Base-by-base conservation (phyloP, 2,113 vertebrate species). In the Psittacula cyanocephala region DNA sequence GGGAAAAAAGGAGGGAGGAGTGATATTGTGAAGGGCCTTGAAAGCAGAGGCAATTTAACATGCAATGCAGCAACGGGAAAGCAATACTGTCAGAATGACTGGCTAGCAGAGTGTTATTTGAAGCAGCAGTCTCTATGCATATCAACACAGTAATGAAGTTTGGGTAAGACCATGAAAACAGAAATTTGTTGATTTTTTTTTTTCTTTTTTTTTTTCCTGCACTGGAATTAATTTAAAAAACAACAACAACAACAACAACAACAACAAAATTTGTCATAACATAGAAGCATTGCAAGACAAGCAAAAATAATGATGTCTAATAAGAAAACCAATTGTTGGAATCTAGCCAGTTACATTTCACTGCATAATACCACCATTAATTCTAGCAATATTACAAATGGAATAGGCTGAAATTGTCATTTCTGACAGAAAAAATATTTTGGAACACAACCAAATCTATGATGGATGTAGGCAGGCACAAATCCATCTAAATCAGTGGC, bases 391-490 rank as follows among this genome's bases (percentile, higher is more conserved):
- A 74, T 81, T 62, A 57, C 19, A 4, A 41, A 63, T 69, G 60
- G 52, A 90, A 81, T 22, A 68, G 72, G 70, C 55, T 89, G 52
- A 87, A 92, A 86, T 60, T 64, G 76, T 65, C 10, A 50, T 89
- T 96, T 91, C 18, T 10, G 17, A 78, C 7, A 93, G 39, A 89
- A 92, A 85, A 78, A 89, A 63, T 80, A 41, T 72, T 95, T 72
- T 94, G 91, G 86, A 94, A 93, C 78, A 81, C 63, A 89, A 78
- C 50, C 91, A 95, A 92, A 86, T 17, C 44, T 76, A 65, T 95
- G 92, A 96, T 88, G 72, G 92, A 96, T 86, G 88, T 69, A 93
- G 74, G 62, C 82, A 94, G 47, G 76, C 94, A 88, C n/a, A 91
- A 95, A 96, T 90, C 91, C 85, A 81, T 65, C 91, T 78, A 79